These are phyloP conservation scores for Myiotriccus ornatus DNA, from an alignment of 2,797 vertebrate genomes.

Conservation along the genomic window DNA sequence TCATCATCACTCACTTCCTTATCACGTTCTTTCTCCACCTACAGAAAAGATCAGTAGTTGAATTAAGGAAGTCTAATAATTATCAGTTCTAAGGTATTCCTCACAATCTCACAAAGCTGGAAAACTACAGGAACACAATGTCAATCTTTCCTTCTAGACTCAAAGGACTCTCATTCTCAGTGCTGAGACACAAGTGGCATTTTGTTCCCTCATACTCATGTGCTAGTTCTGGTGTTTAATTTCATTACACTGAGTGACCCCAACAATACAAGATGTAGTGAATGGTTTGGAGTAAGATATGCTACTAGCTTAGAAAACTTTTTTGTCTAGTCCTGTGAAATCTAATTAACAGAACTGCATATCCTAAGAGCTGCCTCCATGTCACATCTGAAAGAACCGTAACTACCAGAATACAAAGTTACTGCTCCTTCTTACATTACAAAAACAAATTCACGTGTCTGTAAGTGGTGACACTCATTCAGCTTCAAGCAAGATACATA, in stretches of 20 bases:
- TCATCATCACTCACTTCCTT: slow-evolving; percentile 96
- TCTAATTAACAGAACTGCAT: rapidly evolving
- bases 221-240: rapidly evolving
- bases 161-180: rapidly evolving
- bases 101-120: not conserved
- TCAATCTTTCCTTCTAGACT: not conserved
- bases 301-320: rapidly evolving
- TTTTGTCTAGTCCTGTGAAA: rapidly evolving
- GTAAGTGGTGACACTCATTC: rapidly evolving
- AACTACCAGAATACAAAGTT: rapidly evolving
- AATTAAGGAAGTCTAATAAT: rapidly evolving
- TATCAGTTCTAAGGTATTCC: rapidly evolving
- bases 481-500: slow-evolving; percentile 59
- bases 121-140: rapidly evolving
- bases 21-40: slow-evolving; percentile 94
- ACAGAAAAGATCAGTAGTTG: rapidly evolving
- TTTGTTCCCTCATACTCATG: rapidly evolving
- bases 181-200: rapidly evolving
- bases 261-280: rapidly evolving
- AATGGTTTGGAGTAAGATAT: rapidly evolving
- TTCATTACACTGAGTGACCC: rapidly evolving
- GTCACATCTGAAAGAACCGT: rapidly evolving
- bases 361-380: not conserved
- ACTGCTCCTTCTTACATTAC: rapidly evolving
- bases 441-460: rapidly evolving